phyloP scores from a whole-genome alignment of 1,140 invertebrate species.

The Armadillidium nasatum region DNA sequence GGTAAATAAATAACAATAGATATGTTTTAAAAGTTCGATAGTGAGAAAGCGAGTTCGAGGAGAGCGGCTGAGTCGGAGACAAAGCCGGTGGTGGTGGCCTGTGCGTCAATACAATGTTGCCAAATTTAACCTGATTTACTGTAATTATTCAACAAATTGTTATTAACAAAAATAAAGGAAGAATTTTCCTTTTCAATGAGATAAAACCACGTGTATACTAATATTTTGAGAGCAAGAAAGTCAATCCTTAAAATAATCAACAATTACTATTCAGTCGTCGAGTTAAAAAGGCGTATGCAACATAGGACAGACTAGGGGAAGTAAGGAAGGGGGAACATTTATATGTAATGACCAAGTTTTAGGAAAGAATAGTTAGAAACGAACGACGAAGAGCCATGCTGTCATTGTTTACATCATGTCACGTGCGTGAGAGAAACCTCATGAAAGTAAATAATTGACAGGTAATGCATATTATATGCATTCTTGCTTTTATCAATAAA shows the following conservation, averaged over 20 bases:
- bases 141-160: too few relatives aligned
- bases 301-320: background rate
- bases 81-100: background rate
- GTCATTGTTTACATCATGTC: constrained; percentile 7
- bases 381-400: constrained; percentile 6
- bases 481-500: background rate
- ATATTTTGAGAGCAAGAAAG: background rate
- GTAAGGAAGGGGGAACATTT: background rate
- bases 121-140: background rate
- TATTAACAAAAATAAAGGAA: too few relatives aligned
- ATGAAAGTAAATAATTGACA: constrained; percentile 10
- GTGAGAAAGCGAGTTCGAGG: background rate
- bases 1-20: constrained; percentile 8
- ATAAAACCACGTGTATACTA: background rate
- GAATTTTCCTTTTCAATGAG: background rate
- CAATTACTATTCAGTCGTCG: background rate
- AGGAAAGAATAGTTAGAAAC: background rate
- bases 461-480: background rate
- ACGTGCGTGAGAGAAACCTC: background rate
- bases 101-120: background rate
- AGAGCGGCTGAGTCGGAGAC: background rate
- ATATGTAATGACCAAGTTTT: constrained; percentile 12
- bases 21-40: background rate
- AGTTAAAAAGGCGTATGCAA: background rate
- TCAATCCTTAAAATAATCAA: background rate